These are phyloP conservation scores for Tetranychus cinnabarinus DNA, from an alignment of 1,140 invertebrate genomes.

Conservation along the genomic window DNA sequence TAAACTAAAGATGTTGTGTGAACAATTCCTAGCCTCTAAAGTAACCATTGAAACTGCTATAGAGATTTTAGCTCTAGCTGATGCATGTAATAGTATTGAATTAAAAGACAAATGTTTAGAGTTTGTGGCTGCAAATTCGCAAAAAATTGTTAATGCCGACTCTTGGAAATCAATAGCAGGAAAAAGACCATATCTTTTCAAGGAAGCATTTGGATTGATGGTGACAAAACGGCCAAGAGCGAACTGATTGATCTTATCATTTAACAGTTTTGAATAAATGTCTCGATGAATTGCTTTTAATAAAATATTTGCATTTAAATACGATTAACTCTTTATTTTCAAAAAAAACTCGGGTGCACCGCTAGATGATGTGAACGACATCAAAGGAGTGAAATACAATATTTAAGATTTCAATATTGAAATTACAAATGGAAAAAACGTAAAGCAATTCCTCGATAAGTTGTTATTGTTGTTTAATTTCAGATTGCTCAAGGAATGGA, in stretches of 20 bases:
- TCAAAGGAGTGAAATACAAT: no score
- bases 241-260: no score
- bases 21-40: background rate
- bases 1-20: slow-evolving; percentile 4
- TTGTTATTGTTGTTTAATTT: no score
- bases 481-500: slow-evolving; percentile 82
- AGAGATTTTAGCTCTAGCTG: background rate
- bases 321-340: no score
- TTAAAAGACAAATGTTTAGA: background rate
- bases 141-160: background rate
- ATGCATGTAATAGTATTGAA: background rate
- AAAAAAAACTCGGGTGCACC: no score
- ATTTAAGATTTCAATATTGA: no score
- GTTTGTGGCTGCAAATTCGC: background rate
- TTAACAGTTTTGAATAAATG: no score
- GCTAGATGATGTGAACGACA: no score
- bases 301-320: no score
- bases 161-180: background rate
- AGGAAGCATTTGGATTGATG: background rate
- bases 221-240: background rate
- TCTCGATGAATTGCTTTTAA: no score
- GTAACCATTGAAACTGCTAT: background rate
- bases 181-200: background rate
- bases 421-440: no score
- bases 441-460: no score